Percentiles rank a stretch among this genome's conserved stretches.
These are phyloP conservation scores for Sesia bembeciformis DNA, from an alignment of 2,888 invertebrate genomes.

Conservation along the genomic window DNA sequence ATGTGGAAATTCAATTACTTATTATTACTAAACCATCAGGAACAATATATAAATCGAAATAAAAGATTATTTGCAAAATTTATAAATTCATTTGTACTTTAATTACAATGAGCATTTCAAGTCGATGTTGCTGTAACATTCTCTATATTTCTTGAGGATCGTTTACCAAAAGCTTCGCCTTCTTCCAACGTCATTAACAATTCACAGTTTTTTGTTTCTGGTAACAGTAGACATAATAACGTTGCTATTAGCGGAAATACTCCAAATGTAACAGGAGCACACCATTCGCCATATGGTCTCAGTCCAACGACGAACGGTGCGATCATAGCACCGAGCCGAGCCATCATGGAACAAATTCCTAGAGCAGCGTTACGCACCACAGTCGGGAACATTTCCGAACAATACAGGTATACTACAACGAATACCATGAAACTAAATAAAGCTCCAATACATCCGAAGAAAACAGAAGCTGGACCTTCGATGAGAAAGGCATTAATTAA, in stretches of 20 bases:
- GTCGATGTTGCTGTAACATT: no score
- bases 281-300: conserved; percentile 67
- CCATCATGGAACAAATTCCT: conserved; percentile 88
- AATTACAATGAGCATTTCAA: no score
- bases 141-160: neutral
- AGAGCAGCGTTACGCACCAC: conserved; percentile 89
- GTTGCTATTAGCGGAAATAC: conserved; percentile 78
- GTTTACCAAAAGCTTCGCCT: conserved; percentile 71
- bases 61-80: no score
- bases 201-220: conserved; percentile 84
- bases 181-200: conserved; percentile 85
- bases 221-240: conserved; percentile 77
- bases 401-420: conserved; percentile 86
- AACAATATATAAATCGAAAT: no score
- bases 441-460: conserved; percentile 81
- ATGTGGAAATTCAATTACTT: neutral
- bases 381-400: conserved; percentile 91
- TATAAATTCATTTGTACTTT: no score
- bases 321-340: conserved; percentile 86
- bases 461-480: conserved; percentile 54
- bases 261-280: conserved; percentile 83
- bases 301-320: conserved; percentile 86
- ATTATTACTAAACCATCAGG: neutral
- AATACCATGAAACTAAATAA: conserved; percentile 86
- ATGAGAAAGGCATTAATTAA: conserved; percentile 75